Evolutionary conservation across 1,140 invertebrate species (phyloP).

Genomic region (Vanessa tameamea): DNA sequence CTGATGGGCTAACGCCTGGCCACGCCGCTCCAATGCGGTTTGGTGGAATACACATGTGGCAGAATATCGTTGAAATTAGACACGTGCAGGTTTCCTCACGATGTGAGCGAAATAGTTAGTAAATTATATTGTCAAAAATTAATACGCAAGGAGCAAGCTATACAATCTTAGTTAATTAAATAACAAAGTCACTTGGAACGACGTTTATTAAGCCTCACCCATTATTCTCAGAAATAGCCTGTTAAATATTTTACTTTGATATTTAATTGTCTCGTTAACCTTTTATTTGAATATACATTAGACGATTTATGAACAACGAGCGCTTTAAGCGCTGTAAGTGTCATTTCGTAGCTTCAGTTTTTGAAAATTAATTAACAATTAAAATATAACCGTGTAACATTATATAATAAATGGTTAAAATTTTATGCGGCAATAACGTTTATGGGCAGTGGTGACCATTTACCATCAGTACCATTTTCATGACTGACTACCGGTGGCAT

Average conservation of each 20-base stretch:
- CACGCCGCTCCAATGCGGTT: too few relatives aligned
- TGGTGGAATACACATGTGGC: too few relatives aligned
- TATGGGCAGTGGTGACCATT: too few relatives aligned
- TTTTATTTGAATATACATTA: slow-evolving; percentile 21
- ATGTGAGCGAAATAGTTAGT: too few relatives aligned
- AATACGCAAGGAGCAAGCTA: not conserved
- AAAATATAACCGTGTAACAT: too few relatives aligned
- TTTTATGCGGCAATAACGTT: too few relatives aligned
- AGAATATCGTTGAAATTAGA: too few relatives aligned
- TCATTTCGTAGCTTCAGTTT: not conserved
- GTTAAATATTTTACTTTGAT: slow-evolving; percentile 23
- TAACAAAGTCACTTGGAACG: not conserved
- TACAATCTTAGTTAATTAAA: not conserved
- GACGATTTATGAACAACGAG: not conserved
- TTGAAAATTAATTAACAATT: not conserved
- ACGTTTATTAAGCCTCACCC: not conserved
- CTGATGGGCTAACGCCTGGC: too few relatives aligned
- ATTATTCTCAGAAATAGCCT: slow-evolving; percentile 13
- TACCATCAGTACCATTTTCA: too few relatives aligned
- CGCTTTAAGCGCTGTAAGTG: not conserved
- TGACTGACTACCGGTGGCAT: too few relatives aligned
- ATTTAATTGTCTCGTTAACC: slow-evolving; percentile 15
- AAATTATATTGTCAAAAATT: not conserved
- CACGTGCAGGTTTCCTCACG: too few relatives aligned
- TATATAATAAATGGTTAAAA: too few relatives aligned